Base-by-base conservation (phyloP, 2,888 invertebrate genomes). In the Leptarthrus brevirostris region DNA sequence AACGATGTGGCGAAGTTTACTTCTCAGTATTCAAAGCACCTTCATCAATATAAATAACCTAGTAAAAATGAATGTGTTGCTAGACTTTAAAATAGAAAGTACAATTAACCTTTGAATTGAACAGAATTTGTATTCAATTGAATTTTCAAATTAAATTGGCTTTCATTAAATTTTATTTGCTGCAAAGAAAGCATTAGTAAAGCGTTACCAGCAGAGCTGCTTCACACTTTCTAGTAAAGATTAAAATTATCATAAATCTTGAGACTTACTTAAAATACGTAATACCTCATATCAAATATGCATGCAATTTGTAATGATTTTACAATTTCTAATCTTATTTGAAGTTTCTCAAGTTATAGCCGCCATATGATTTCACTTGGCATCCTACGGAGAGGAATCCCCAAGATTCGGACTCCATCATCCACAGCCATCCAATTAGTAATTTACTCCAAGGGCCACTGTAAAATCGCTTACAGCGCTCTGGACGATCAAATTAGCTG, bases 381-480 rank as follows among this genome's bases (percentile, higher is more conserved):
- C 56, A 24, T 34, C 56, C 56, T 34, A 30, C 56, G 5, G 56
- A 26, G 56, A 56, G 56, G 14, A 30, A 56, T 56, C 30, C 12
- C 30, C 34, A 6, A 40, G 40, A 40, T 12, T 40, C 8, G 5
- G 53, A 10, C 24, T n/a, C n/a, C n/a, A n/a, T n/a, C n/a, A 24
- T 20, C 22, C 53, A 12, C n/a, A 12, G 8, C n/a, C 1, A 22
- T 30, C 56, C 56, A 56, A 56, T 56, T 56, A 56, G 56, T 56
- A 34, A 56, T 56, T 56, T 56, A 56, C 56, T 34, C 30, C 16
- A 14, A 56, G 30, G 56, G 56, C 30, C 56, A 56, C 30, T 34
- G 56, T 56, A 30, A 56, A 56, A 56, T 24, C 30, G 56, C 14
- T 56, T 54, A 20, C 54, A 24, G 16, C 12, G 34, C 16, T 24